Base-by-base conservation (phyloP, 64 coral and sea anemone genomes). In the Pachyseris speciosa region DNA sequence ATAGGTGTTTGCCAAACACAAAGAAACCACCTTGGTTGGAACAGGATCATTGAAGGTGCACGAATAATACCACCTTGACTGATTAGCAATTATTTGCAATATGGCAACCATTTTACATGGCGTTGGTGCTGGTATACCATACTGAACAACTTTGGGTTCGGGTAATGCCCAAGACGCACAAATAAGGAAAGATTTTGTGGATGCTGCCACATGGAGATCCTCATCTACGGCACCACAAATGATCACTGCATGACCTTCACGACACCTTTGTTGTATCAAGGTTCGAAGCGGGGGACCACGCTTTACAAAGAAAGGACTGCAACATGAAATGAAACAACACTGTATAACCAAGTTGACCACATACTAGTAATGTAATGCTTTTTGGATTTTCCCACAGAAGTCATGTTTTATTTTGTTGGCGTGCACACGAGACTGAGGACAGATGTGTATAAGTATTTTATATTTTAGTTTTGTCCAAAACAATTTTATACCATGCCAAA, bases 51-150 rank as follows among this genome's bases (percentile, higher is more conserved):
- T 5, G 24, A 93, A 70, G 0, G 9, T 3, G 27, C 33, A 57
- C 2, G 11, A n/a, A 67, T 93, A 93, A 67, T 93, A 93, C 91
- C 91, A 93, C 28, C 30, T 77, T 22, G 71, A 57, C 67, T 87
- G 91, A 29, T 87, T 93, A 4, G 57, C 83, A 43, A 93, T 27
- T n/a, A 93, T 61, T 0, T 86, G 2, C 50, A 93, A 15, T 16
- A 93, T 40, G 42, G 44, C 41, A 2, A 9, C 57, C 91, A 93
- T 80, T 29, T 60, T 86, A 6, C 7, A 3, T 8, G 91, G 91
- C 16, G 91, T 77, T 7, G 63, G 72, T 69, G 72, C 69, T 87
- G 83, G 83, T 67, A 93, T 51, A 19, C 91, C 83, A 83, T 91
- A 93, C n/a, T 86, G n/a, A 24, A 7, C 2, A 3, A 93, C 83